Evolutionary conservation across 1,140 invertebrate genomes (phyloP).

Genomic region (Aleiodes sp.): DNA sequence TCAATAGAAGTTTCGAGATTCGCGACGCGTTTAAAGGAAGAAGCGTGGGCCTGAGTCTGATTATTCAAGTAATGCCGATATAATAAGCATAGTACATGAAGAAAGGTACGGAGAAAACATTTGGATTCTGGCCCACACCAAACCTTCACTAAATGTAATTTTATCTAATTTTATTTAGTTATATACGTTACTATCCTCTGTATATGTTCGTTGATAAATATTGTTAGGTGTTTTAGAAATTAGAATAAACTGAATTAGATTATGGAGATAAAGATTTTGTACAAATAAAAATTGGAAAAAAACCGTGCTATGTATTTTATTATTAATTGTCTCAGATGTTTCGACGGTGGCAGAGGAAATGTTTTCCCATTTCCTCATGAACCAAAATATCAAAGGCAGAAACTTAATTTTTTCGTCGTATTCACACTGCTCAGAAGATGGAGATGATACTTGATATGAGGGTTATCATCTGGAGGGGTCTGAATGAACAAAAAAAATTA

Average conservation of each 20-base stretch:
- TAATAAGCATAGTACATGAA: constrained; percentile 13
- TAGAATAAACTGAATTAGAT: constrained; percentile 31
- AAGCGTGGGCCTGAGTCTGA: neutral
- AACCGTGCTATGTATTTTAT: neutral
- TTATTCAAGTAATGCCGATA: neutral
- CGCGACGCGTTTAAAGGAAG: too few relatives aligned
- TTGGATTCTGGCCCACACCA: constrained; percentile 20
- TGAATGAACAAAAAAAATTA: neutral
- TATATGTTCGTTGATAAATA: constrained; percentile 43
- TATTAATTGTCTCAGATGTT: neutral
- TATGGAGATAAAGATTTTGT: constrained; percentile 47
- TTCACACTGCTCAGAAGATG: neutral
- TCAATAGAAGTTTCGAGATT: neutral
- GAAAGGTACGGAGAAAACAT: constrained; percentile 33
- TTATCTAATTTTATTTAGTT: constrained; percentile 30
- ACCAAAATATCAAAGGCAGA: neutral
- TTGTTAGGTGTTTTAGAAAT: constrained; percentile 37
- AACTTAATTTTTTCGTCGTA: neutral
- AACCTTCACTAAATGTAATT: constrained; percentile 32
- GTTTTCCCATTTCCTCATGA: too few relatives aligned
- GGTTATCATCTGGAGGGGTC: neutral
- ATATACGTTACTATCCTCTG: constrained; percentile 35
- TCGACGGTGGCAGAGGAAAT: neutral
- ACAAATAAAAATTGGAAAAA: constrained; percentile 56
- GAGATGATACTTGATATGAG: neutral